Evolutionary conservation across 2,113 vertebrate genomes (phyloP).

Genomic region (Suncus etruscus): DNA sequence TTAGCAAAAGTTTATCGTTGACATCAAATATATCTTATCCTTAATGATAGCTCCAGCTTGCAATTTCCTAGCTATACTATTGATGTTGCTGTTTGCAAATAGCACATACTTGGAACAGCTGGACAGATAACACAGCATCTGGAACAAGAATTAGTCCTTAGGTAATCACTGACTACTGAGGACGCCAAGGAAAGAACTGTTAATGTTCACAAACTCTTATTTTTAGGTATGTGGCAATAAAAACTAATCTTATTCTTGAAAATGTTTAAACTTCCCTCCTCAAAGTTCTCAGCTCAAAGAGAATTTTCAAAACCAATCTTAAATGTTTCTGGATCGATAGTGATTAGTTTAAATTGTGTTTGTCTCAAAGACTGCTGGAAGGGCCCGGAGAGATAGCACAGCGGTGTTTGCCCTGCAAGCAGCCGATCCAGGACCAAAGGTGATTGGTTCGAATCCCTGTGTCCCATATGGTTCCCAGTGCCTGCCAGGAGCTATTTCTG

Average conservation of each 20-base stretch:
- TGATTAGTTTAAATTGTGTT: constrained; percentile 82
- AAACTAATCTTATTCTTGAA: constrained; percentile 51
- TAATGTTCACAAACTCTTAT: neutral
- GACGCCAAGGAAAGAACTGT: constrained; percentile 48
- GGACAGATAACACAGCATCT: constrained; percentile 62
- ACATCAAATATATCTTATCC: constrained; percentile 26
- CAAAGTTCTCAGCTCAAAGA: neutral
- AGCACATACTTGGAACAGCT: constrained; percentile 63
- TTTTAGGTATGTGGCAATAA: constrained; percentile 52
- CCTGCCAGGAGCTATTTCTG: too few species aligned
- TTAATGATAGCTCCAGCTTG: neutral
- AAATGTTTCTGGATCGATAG: constrained; percentile 81
- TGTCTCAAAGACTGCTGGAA: constrained; percentile 72
- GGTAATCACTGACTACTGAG: constrained; percentile 55
- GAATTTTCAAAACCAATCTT: constrained; percentile 77
- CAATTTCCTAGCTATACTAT: constrained; percentile 44
- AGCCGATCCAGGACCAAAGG: too few species aligned
- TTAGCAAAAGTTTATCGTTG: neutral
- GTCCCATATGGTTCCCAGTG: too few species aligned
- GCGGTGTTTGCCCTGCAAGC: too few species aligned
- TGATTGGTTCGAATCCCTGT: too few species aligned
- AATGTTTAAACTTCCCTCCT: constrained; percentile 69
- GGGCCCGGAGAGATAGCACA: too few species aligned
- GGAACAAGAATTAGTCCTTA: constrained; percentile 60
- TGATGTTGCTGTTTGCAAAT: constrained; percentile 56